These are phyloP conservation scores for Rutilus rutilus DNA, from an alignment of 2,113 vertebrate genomes.

Conservation along the genomic window DNA sequence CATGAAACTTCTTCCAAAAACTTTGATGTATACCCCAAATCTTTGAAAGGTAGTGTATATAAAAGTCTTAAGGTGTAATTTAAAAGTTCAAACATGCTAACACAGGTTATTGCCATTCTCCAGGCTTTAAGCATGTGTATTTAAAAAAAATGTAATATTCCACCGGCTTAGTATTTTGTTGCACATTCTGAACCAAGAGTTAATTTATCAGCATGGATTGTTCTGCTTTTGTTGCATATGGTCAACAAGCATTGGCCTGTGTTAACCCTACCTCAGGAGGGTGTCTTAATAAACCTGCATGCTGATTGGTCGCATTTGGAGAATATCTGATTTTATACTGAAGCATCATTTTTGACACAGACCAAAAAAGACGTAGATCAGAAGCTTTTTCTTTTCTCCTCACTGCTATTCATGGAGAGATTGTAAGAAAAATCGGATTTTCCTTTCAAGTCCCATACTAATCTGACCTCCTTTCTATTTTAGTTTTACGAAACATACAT, in stretches of 20 bases:
- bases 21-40: neutral
- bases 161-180: constrained; percentile 7
- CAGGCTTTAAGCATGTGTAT: neutral
- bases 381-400: neutral
- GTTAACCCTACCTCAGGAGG: constrained; percentile 27
- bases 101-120: neutral
- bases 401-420: neutral
- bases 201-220: constrained; percentile 29
- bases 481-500: neutral
- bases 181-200: constrained; percentile 17
- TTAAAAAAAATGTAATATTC: constrained; percentile 15
- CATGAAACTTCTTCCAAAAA: neutral
- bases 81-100: constrained; percentile 1
- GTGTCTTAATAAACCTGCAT: constrained; percentile 26
- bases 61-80: neutral
- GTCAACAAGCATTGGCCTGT: constrained; percentile 11
- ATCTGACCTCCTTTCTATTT: constrained; percentile 26
- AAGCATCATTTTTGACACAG: neutral
- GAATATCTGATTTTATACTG: constrained; percentile 18
- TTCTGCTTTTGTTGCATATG: constrained; percentile 9
- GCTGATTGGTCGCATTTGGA: constrained; percentile 13
- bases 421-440: neutral
- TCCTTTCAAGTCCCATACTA: neutral
- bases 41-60: neutral
- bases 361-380: neutral